Percentiles rank a stretch among this genome's conserved stretches.
Conservation (phyloP, 1,140 invertebrate species). For the Orchestia grillus region DNA sequence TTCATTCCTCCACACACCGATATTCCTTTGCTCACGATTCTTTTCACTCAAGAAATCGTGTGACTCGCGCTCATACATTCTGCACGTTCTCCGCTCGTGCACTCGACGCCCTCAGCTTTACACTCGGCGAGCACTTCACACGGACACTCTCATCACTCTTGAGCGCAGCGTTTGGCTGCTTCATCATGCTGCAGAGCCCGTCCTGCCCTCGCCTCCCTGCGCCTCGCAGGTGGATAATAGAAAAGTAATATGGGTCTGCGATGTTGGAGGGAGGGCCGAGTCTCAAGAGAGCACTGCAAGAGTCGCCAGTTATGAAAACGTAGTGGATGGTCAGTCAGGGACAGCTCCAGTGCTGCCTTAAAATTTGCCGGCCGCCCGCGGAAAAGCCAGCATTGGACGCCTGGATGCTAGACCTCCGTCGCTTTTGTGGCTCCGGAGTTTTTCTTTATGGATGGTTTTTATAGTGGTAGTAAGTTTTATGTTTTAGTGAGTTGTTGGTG, state of each 20-base stretch:
- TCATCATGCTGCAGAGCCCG: not conserved
- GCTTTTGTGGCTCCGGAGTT: conserved; percentile 42
- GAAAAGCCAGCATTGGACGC: not conserved
- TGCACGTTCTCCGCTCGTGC: not conserved
- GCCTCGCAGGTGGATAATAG: conserved; percentile 5
- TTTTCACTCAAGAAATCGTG: not conserved
- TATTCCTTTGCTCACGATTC: not conserved
- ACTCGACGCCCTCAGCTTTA: not conserved
- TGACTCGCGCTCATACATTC: not conserved
- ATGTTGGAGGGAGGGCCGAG: conserved; percentile 34
- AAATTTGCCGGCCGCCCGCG: not conserved
- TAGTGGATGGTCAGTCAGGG: conserved; percentile 51
- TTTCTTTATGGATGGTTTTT: conserved; percentile 54
- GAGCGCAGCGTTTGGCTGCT: not conserved
- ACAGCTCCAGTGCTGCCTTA: not conserved
- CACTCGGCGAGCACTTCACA: not conserved
- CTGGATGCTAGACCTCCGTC: not conserved
- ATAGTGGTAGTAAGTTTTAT: conserved; percentile 55
- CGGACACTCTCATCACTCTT: not conserved
- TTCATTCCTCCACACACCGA: no score
- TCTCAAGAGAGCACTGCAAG: not conserved
- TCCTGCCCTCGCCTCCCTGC: not conserved
- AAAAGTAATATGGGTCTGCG: conserved; percentile 52
- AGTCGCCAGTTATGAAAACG: conserved; percentile 52
- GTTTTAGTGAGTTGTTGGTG: conserved; percentile 54